These are phyloP conservation scores for Ceraclea dissimilis DNA, from an alignment of 2,888 invertebrate species.

Conservation along the genomic window DNA sequence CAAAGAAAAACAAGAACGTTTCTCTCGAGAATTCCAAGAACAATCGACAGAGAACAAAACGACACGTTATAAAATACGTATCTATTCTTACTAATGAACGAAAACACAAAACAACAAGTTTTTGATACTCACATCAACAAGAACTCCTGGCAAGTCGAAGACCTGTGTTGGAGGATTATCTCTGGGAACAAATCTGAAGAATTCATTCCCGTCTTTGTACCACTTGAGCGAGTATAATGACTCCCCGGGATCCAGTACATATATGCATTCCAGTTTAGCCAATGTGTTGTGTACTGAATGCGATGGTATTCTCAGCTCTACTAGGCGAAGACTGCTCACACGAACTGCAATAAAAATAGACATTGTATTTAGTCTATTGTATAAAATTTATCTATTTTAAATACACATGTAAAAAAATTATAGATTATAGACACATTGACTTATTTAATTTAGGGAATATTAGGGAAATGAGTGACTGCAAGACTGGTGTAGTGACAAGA, in stretches of 20 bases:
- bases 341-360: slow-evolving; percentile 33
- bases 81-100: too few relatives aligned
- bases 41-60: too few relatives aligned
- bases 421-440: too few relatives aligned
- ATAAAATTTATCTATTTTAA: neutral
- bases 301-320: slow-evolving; percentile 72
- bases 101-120: neutral
- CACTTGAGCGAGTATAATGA: slow-evolving; percentile 83
- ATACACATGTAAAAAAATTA: neutral
- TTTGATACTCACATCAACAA: slow-evolving; percentile 69
- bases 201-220: slow-evolving; percentile 87
- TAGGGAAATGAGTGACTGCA: too few relatives aligned
- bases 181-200: slow-evolving; percentile 78
- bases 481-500: too few relatives aligned
- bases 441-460: too few relatives aligned
- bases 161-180: slow-evolving; percentile 75
- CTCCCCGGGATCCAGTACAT: slow-evolving; percentile 70
- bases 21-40: too few relatives aligned
- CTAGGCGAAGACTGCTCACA: slow-evolving; percentile 55
- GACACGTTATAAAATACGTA: too few relatives aligned
- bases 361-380: too few relatives aligned
- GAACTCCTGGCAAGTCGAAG: slow-evolving; percentile 72
- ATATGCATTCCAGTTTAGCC: slow-evolving; percentile 72
- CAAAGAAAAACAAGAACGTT: too few relatives aligned
- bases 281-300: slow-evolving; percentile 74